Evolutionary conservation across 2,113 vertebrate genomes (phyloP).

Genomic region (Phaethon lepturus): DNA sequence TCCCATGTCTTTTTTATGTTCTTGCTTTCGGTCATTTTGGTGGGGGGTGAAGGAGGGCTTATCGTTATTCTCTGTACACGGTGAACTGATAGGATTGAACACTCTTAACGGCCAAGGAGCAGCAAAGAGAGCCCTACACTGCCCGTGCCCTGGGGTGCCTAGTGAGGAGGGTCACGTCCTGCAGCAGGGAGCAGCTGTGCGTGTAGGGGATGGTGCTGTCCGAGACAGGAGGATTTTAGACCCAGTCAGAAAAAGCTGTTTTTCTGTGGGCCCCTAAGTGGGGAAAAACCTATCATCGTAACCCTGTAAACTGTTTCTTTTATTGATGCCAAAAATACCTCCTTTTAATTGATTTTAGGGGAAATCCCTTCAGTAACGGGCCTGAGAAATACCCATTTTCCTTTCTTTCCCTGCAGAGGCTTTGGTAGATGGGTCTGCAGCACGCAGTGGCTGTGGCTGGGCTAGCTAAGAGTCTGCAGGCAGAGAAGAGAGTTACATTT

Average conservation of each 20-base stretch:
- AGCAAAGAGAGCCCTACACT: background rate
- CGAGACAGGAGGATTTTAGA: background rate
- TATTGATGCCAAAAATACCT: background rate
- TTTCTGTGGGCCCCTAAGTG: background rate
- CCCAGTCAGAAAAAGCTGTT: background rate
- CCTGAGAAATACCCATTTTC: background rate
- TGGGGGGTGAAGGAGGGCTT: background rate
- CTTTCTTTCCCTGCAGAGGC: no score
- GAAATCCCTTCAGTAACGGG: background rate
- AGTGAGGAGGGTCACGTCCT: background rate
- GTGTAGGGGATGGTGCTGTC: background rate
- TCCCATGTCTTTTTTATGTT: background rate
- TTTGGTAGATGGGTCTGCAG: background rate
- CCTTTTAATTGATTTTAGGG: background rate
- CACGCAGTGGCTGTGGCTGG: background rate
- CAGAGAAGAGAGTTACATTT: no score
- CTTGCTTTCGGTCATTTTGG: background rate
- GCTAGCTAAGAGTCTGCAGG: background rate
- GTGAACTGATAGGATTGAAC: background rate
- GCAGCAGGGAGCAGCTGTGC: background rate
- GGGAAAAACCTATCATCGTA: background rate
- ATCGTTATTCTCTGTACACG: background rate
- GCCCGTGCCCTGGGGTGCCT: no score
- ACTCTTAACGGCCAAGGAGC: background rate
- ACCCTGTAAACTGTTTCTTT: background rate